Evolutionary conservation across 2,797 vertebrate species (phyloP).

Genomic region (Emydoidea blandingii): DNA sequence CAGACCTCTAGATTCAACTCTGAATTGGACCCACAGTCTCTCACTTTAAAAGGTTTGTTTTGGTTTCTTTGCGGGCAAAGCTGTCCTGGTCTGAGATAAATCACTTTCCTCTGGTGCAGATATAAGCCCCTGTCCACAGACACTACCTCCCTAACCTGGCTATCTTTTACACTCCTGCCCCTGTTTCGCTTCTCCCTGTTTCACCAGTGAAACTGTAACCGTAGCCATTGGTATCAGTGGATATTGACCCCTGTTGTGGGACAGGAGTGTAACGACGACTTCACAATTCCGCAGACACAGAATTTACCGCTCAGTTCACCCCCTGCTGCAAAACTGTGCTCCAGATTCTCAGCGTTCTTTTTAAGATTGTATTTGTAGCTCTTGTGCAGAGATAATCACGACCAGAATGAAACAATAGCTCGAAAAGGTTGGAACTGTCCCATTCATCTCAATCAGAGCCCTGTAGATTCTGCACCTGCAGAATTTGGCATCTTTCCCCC

Average conservation of each 20-base stretch:
- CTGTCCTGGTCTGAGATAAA: not conserved
- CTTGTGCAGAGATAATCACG: not conserved
- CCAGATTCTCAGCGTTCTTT: not conserved
- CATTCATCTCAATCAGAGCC: not conserved
- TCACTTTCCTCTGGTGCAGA: not conserved
- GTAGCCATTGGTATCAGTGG: not conserved
- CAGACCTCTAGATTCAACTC: not conserved
- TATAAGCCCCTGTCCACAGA: not conserved
- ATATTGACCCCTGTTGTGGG: accelerated
- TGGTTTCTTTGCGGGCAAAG: not conserved
- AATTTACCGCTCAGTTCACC: not conserved
- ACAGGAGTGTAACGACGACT: not conserved
- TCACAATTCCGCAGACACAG: not conserved
- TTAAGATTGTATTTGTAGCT: not conserved
- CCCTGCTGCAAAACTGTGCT: not conserved
- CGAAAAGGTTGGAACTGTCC: not conserved
- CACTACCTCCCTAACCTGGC: not conserved
- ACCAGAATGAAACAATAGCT: not conserved
- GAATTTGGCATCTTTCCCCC: not conserved
- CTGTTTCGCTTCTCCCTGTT: not conserved
- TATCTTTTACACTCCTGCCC: not conserved
- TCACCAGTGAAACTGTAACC: not conserved
- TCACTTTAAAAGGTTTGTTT: not conserved
- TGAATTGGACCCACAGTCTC: not conserved
- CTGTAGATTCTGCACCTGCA: not conserved